Evolutionary conservation across 1,140 invertebrate species (phyloP), one percentile per base, ranked within the genome.

Genomic region (Panulirus ornatus): DNA sequence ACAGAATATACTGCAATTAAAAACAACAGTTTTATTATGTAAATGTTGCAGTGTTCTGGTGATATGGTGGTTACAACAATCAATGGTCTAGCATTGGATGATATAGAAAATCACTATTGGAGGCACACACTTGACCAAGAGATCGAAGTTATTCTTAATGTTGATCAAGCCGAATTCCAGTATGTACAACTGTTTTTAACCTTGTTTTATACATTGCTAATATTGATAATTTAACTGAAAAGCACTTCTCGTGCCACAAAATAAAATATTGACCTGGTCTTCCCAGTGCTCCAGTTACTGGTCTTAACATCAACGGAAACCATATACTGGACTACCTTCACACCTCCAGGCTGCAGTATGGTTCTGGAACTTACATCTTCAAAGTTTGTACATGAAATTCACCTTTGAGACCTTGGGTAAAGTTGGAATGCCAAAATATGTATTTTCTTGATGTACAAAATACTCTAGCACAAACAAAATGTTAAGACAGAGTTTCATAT

Each of bases 41-140:
- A 47, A 47, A 47, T 47, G 44, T 58, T 66, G 3, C 79, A 89
- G 88, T 44, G 58, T 22, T 54, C 88, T 0, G 79, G 81, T 1
- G 70, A 89, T 27, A 42, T 89, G 6, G n/a, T 36, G 19, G 79
- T 66, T 22, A 44, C 34, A 6, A 83, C 19, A 8, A 42, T 89
- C 0, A 89, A 89, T 75, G 81, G 70, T 47, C 78, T 89, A 11
- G 22, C 38, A 30, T 19, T 89, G 47, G 70, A 89, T n/a, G 88
- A 70, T 0, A 76, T 89, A 0, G 79, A 63, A 38, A n/a, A 89
- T 1, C 63, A 70, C 3, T 89, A 89, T 27, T 89, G 88, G 88
- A 38, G 79, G 42, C 30, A 54, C 22, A 42, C 78, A 0, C 40
- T n/a, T 0, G 30, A 70, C 0, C 88, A 89, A 19, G 30, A 40